A percentile compares a stretch with the other conserved stretches of the same genome.
Evolutionary conservation across 92 coral and sea anemone species (phyloP).

Genomic region (Umimayanthus kanabou): DNA sequence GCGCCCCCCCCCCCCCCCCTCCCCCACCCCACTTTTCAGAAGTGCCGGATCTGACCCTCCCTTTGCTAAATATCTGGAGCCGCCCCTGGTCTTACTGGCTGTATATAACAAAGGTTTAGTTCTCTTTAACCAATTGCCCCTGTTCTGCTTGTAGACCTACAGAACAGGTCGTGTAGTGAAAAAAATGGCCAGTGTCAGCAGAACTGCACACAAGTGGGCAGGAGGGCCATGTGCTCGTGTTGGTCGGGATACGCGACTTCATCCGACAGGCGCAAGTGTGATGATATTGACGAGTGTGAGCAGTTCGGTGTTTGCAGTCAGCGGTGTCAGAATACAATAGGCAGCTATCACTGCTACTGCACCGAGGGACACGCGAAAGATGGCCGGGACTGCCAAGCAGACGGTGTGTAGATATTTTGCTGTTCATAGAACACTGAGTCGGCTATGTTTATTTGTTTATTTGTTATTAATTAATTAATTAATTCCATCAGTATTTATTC

Average conservation of each 20-base stretch:
- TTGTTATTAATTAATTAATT: no score
- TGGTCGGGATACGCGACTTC: constrained; percentile 72
- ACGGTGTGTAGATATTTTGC: constrained; percentile 57
- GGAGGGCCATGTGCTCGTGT: constrained; percentile 76
- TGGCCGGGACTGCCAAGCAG: constrained; percentile 61
- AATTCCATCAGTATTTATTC: no score
- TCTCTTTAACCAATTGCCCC: neutral
- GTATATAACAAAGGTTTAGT: neutral
- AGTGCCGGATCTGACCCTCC: no score
- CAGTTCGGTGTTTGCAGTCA: constrained; percentile 82
- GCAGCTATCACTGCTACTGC: constrained; percentile 85
- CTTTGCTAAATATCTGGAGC: no score
- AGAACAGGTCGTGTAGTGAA: constrained; percentile 57
- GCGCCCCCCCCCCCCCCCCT: no score
- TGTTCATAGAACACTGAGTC: no score
- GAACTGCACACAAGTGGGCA: constrained; percentile 70
- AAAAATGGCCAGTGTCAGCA: constrained; percentile 87
- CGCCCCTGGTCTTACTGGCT: no score
- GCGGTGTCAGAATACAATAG: constrained; percentile 79
- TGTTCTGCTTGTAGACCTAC: constrained; percentile 27
- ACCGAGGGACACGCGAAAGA: constrained; percentile 70
- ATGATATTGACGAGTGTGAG: constrained; percentile 84
- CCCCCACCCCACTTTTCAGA: no score
- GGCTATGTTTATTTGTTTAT: no score
- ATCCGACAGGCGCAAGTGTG: constrained; percentile 63